Conservation (phyloP, 1,140 invertebrate genomes). For the Babylonia areolata region DNA sequence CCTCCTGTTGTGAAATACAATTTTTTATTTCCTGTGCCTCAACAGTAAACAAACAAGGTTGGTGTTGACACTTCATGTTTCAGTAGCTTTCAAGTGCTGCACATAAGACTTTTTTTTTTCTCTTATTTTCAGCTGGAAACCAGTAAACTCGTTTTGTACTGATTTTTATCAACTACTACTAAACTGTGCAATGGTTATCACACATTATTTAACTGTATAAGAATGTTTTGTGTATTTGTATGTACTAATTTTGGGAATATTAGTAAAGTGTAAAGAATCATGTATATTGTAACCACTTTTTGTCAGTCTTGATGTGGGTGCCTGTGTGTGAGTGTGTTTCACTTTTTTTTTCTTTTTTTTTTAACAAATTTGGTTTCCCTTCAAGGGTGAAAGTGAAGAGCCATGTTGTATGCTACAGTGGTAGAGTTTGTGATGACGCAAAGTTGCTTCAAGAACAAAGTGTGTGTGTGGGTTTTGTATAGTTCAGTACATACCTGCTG, state of each 20-base stretch:
- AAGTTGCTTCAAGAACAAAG: conserved; percentile 24
- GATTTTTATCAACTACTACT: conserved; percentile 18
- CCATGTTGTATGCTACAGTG: conserved; percentile 16
- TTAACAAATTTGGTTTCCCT: not conserved
- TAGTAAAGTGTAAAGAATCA: conserved; percentile 29
- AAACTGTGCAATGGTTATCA: conserved; percentile 41
- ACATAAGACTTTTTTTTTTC: too few species aligned
- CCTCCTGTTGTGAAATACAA: too few species aligned
- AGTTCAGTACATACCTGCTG: conserved; percentile 14
- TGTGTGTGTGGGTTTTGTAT: not conserved
- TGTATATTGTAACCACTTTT: conserved; percentile 29
- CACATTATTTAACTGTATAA: not conserved
- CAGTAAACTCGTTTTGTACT: conserved; percentile 3
- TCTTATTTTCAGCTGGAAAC: not conserved
- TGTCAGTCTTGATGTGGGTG: not conserved
- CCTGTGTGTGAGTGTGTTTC: conserved; percentile 2
- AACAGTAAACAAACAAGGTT: too few species aligned
- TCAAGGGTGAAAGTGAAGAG: not conserved
- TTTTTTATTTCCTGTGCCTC: too few species aligned
- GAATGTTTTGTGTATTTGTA: conserved; percentile 32
- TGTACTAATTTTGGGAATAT: conserved; percentile 35
- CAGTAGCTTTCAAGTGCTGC: too few species aligned
- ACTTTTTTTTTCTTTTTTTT: not conserved
- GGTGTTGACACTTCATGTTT: too few species aligned
- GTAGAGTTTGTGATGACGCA: conserved; percentile 19